These are phyloP conservation scores for Seriola aureovittata DNA, from an alignment of 2,113 vertebrate genomes.

Conservation along the genomic window DNA sequence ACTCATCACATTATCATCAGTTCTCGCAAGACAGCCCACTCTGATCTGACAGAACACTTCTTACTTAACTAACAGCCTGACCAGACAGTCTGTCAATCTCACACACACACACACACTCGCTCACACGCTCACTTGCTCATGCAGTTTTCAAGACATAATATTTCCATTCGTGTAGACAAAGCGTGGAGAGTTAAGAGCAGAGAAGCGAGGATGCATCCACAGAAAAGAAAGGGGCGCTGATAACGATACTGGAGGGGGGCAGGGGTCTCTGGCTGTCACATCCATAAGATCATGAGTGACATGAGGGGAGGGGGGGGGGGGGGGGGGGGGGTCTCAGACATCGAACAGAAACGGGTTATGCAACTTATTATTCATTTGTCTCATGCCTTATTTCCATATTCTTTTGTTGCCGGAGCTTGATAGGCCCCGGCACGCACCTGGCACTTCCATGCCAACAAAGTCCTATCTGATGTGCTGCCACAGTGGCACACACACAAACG, in stretches of 20 bases:
- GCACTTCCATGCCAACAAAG: slow-evolving; percentile 68
- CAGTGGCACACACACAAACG: slow-evolving; percentile 47
- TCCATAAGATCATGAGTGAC: slow-evolving; percentile 72
- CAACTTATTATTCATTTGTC: slow-evolving; percentile 79
- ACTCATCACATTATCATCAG: slow-evolving; percentile 47
- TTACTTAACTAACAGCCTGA: slow-evolving; percentile 17
- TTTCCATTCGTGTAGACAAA: slow-evolving; percentile 32
- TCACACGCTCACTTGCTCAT: not conserved
- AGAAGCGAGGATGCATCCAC: not conserved
- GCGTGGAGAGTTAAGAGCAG: not conserved
- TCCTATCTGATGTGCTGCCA: slow-evolving; percentile 56
- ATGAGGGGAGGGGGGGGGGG: slow-evolving; percentile 8
- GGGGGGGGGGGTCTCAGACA: slow-evolving; percentile 36
- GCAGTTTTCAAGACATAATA: slow-evolving; percentile 35
- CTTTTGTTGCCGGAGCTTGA: slow-evolving; percentile 75
- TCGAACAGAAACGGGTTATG: slow-evolving; percentile 68
- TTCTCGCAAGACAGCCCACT: slow-evolving; percentile 51
- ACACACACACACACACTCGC: not conserved
- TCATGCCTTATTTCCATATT: slow-evolving; percentile 72
- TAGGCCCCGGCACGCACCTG: slow-evolving; percentile 64
- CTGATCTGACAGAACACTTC: slow-evolving; percentile 52
- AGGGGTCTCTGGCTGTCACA: slow-evolving; percentile 69
- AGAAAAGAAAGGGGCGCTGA: slow-evolving; percentile 12
- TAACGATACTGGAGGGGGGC: slow-evolving; percentile 8
- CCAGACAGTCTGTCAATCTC: slow-evolving; percentile 15